Conservation (phyloP, 1,140 invertebrate species). For the Neodiprion lecontei region DNA sequence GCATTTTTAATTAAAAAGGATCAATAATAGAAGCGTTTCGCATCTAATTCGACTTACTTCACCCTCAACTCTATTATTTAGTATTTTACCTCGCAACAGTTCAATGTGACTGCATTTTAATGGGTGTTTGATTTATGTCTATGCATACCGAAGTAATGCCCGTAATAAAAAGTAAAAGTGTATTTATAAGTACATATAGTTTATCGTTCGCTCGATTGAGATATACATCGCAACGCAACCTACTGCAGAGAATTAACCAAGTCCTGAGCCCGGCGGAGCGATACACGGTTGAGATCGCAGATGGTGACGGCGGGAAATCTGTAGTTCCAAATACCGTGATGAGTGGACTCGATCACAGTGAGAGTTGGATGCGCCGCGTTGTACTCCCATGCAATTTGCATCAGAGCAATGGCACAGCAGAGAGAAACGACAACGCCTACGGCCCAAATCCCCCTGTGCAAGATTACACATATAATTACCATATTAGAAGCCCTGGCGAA, state of each 20-base stretch:
- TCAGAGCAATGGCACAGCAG: constrained; percentile 52
- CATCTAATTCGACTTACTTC: no score
- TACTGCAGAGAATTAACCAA: constrained; percentile 39
- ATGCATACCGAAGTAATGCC: constrained; percentile 17
- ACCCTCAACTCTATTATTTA: no score
- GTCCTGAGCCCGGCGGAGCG: constrained; percentile 50
- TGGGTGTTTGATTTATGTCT: background rate
- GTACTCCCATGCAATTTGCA: constrained; percentile 57
- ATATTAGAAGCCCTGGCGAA: no score
- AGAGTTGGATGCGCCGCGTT: constrained; percentile 58
- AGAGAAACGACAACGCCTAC: constrained; percentile 54
- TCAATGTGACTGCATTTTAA: constrained; percentile 25
- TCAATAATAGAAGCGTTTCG: no score
- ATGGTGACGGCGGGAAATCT: constrained; percentile 75
- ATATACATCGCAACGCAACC: no score
- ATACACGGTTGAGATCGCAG: constrained; percentile 70
- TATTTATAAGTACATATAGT: no score
- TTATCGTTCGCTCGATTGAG: no score
- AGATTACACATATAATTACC: background rate
- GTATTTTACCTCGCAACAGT: no score
- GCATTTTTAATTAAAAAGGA: no score
- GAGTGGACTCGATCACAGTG: constrained; percentile 71
- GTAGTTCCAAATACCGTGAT: constrained; percentile 74
- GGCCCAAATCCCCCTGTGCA: constrained; percentile 60
- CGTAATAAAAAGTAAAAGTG: constrained; percentile 5